Evolutionary conservation across 2,113 vertebrate species (phyloP), one percentile per base, ranked within the genome.

Genomic region (Hymenochirus boettgeri): DNA sequence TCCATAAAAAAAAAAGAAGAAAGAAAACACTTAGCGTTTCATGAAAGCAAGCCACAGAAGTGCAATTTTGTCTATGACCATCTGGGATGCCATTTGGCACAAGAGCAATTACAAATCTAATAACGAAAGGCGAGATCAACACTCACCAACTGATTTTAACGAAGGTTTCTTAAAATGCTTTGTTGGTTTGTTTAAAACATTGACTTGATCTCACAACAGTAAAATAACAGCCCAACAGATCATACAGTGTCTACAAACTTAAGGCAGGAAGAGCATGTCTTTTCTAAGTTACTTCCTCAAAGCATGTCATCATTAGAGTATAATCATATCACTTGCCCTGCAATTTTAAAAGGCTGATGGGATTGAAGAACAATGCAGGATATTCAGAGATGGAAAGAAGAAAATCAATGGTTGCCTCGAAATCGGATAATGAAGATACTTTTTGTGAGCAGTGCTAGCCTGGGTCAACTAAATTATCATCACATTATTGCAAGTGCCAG

Each of bases 401-500:
- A 67, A 67, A 59, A 59, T 67, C 56, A 67, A 67, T 67, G 64
- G 56, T 46, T 59, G 46, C 56, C 55, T 67, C 59, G 46, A 59
- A 52, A 52, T 55, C 55, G 15, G 45, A 21, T 57, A 58, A 39
- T 66, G 55, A 66, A 58, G 64, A 59, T 67, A 67, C 56, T 67
- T 67, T 67, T 67, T 67, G 56, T 67, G 64, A 42, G 26, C 56
- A 23, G 47, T 52, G 56, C 64, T 52, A 59, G 23, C 21, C 47
- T 45, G 47, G 64, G 56, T 67, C 56, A 59, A 52, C 55, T 59
- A 58, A 67, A 59, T 67, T 67, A 67, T 67, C 64, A 67, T 67
- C 31, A 33, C 64, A 66, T 66, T 66, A 55, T 66, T 66, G 33
- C 55, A 66, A 58, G 57, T 58, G 55, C 64, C 64, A 58, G 64